These are phyloP conservation scores for Pseudochromis fuscus DNA, from an alignment of 2,797 vertebrate genomes.

Conservation along the genomic window DNA sequence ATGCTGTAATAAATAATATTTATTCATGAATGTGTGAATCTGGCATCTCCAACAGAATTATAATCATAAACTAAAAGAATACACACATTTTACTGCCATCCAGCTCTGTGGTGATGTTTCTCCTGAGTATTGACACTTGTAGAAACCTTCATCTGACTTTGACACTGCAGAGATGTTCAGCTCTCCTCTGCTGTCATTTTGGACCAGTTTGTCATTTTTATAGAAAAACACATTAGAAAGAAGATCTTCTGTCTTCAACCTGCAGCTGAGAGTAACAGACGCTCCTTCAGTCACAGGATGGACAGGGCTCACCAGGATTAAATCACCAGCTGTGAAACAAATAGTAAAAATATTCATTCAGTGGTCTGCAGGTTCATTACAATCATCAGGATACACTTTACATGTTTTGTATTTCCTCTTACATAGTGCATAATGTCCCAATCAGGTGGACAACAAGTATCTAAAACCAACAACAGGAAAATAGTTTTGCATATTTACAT, in stretches of 20 bases:
- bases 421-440: too few relatives aligned
- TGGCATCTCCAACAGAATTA: not conserved
- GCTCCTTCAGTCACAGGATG: slow-evolving; percentile 51
- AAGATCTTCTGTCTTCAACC: fast-evolving
- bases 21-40: too few relatives aligned
- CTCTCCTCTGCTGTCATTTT: slow-evolving; percentile 19
- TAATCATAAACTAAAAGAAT: not conserved
- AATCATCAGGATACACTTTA: too few relatives aligned
- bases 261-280: slow-evolving; percentile 60
- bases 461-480: too few relatives aligned
- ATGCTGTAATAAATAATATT: too few relatives aligned
- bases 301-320: slow-evolving; percentile 43
- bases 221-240: slow-evolving; percentile 54
- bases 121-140: slow-evolving; percentile 37
- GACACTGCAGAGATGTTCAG: slow-evolving; percentile 52
- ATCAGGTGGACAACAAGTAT: too few relatives aligned
- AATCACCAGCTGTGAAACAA: not conserved
- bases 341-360: too few relatives aligned
- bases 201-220: slow-evolving; percentile 33
- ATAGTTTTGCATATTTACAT: too few relatives aligned
- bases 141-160: slow-evolving; percentile 62
- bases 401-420: too few relatives aligned
- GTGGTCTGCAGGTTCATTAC: too few relatives aligned
- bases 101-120: slow-evolving; percentile 47
- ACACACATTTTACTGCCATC: slow-evolving; percentile 40